Base-by-base conservation (phyloP, 2,888 invertebrate species). In the Drosophila leonis region DNA sequence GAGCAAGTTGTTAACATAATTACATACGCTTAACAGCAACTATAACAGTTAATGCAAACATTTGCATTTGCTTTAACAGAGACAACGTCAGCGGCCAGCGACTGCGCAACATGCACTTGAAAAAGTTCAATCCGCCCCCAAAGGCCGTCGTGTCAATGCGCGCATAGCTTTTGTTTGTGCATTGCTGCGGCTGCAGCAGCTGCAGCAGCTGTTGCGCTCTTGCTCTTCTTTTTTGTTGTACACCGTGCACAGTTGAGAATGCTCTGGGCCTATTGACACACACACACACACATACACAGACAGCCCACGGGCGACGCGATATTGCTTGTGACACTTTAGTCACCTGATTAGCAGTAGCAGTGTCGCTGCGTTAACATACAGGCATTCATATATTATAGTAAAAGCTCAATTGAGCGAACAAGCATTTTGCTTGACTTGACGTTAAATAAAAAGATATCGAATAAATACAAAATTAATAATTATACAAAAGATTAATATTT, bases 81-180 rank as follows among this genome's bases (percentile, higher is more conserved):
- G 31, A 13, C 55, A 60, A 41, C 63, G 64, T 52, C 66, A 82
- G 74, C 71, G 67, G 39, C 49, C 66, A 68, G 74, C 66, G 82
- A 74, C 79, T 66, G 73, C 77, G 66, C 68, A 61, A 59, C 72
- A 48, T 82, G 83, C 80, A 85, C 88, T 85, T 84, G 86, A 88
- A 72, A 65, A 88, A 86, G 88, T 85, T 79, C 81, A 80, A 65
- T 8, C 24, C 61, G 62, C 68, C 65, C 74, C 63, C 66, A 75
- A 63, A 52, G 65, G 73, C 37, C 65, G 27, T 59, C 55, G 52
- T 69, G 73, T 76, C 72, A 84, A 74, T 82, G 85, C 65, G 87
- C 84, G 65, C 31, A 37, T 48, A 59, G 70, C 80, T 72, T 78
- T 74, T 66, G 61, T 60, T 52, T 35, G n/a, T 44, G 52, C 44